These are phyloP conservation scores for Cyclura pinguis DNA, from an alignment of 2,797 vertebrate species.

Conservation along the genomic window DNA sequence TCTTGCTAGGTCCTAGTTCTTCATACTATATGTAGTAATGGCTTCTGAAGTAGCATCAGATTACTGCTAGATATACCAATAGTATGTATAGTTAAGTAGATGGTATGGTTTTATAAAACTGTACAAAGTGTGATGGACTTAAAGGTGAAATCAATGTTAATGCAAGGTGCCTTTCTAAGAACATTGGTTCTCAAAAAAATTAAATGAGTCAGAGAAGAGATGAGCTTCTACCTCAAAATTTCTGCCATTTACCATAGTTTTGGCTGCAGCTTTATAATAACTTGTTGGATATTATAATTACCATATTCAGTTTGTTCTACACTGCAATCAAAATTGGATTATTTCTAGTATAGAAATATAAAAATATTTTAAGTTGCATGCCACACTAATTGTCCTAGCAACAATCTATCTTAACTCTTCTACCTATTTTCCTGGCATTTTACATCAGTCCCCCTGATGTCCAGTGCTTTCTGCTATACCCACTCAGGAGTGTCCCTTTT, in stretches of 20 bases:
- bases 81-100: background rate
- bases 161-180: background rate
- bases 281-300: background rate
- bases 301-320: background rate
- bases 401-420: background rate
- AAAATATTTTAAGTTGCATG: background rate
- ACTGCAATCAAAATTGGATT: slow-evolving; percentile 14
- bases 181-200: background rate
- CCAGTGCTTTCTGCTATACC: background rate
- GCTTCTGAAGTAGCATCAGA: slow-evolving; percentile 7
- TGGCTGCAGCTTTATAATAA: background rate
- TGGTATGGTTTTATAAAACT: background rate
- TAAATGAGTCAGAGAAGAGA: background rate
- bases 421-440: background rate
- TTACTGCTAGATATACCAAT: slow-evolving; percentile 13
- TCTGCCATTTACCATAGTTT: background rate
- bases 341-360: background rate
- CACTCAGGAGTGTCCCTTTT: background rate
- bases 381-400: background rate
- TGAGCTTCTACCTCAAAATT: background rate
- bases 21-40: background rate
- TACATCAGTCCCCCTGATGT: background rate
- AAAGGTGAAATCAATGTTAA: background rate
- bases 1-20: background rate
- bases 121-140: background rate